Evolutionary conservation across 2,113 vertebrate species (phyloP).

Genomic region (Helogale parvula): DNA sequence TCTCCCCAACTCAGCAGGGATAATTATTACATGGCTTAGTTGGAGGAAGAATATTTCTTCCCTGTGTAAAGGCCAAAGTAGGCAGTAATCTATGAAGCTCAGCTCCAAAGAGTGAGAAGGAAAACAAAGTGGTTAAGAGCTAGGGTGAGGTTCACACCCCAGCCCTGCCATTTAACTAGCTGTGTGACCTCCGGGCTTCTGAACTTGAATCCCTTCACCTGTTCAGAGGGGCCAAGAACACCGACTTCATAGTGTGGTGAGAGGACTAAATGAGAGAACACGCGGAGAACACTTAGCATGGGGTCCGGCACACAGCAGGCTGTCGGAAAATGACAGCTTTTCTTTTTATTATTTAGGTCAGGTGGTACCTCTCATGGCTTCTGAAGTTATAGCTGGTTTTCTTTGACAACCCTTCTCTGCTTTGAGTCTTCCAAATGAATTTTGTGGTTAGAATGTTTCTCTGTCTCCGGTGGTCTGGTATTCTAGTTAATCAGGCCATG

Average conservation of each 20-base stretch:
- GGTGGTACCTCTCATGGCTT: background rate
- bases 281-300: background rate
- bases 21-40: background rate
- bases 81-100: background rate
- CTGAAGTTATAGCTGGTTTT: slow-evolving; percentile 1
- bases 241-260: background rate
- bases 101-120: background rate
- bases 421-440: slow-evolving; percentile 35
- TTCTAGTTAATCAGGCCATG: slow-evolving; percentile 35
- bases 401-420: background rate
- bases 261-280: background rate
- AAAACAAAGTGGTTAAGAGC: background rate
- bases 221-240: background rate
- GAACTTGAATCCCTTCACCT: background rate
- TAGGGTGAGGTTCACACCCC: background rate
- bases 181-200: background rate
- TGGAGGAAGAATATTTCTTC: slow-evolving; percentile 7
- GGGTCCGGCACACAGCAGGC: background rate
- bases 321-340: background rate
- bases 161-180: background rate
- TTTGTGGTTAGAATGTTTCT: background rate
- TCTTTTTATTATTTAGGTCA: background rate
- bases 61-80: slow-evolving; percentile 55
- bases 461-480: slow-evolving; percentile 55
- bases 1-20: background rate